A percentile compares a stretch with the other conserved stretches of the same genome.
Conservation (phyloP, 2,113 vertebrate species). For the Mionectes macconnelli region DNA sequence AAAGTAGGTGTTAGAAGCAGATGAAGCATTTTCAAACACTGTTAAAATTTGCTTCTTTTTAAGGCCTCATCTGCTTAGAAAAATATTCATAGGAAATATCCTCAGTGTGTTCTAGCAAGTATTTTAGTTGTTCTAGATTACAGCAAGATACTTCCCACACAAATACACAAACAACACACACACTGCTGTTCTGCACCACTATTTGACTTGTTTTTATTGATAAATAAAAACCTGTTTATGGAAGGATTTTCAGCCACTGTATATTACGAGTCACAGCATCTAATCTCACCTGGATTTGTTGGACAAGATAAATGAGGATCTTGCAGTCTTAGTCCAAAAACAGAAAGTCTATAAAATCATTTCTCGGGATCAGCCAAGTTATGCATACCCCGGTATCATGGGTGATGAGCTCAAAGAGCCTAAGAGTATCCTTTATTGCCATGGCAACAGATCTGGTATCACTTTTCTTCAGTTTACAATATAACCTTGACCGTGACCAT, state of each 20-base stretch:
- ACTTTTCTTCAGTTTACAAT: not conserved
- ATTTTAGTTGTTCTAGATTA: not conserved
- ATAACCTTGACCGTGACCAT: not conserved
- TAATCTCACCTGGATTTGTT: not conserved
- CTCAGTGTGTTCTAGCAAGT: not conserved
- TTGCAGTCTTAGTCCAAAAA: not conserved
- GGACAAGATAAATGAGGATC: not conserved
- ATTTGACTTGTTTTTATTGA: not conserved
- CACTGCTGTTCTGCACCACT: not conserved
- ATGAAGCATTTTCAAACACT: not conserved
- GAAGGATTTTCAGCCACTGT: not conserved
- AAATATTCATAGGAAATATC: not conserved
- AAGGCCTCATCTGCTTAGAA: not conserved
- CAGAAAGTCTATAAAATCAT: not conserved
- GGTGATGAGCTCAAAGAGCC: not conserved
- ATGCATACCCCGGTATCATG: not conserved
- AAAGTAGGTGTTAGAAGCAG: not conserved
- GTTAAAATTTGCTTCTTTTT: not conserved
- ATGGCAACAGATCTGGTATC: not conserved
- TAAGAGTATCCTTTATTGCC: not conserved
- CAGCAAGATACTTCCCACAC: not conserved
- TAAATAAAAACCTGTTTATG: not conserved
- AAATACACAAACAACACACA: not conserved
- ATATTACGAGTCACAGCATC: not conserved
- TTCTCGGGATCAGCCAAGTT: not conserved